These are phyloP conservation scores for Apostichopus leukothele DNA, from an alignment of 53 echinoderm and acorn worm genomes.

Conservation along the genomic window DNA sequence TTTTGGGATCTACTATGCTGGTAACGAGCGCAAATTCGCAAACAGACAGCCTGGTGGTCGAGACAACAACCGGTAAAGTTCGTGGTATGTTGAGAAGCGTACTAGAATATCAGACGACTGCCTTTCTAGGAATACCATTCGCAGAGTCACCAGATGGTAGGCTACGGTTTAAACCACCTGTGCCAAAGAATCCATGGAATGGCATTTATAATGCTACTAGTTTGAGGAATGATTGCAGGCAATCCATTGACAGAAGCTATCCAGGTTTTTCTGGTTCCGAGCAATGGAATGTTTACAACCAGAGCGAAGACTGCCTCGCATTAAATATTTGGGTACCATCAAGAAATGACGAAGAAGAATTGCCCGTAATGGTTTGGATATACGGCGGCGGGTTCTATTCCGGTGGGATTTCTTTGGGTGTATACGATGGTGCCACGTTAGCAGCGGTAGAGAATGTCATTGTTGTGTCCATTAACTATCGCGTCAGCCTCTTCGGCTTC, in stretches of 20 bases:
- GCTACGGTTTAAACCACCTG: constrained; percentile 70
- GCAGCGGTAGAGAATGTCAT: constrained; percentile 77
- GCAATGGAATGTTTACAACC: constrained; percentile 85
- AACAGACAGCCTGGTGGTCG: constrained; percentile 48
- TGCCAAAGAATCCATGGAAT: constrained; percentile 55
- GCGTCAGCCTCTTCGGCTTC: constrained; percentile 85
- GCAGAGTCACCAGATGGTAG: constrained; percentile 72
- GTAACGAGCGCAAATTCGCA: constrained; percentile 5
- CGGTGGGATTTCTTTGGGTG: constrained; percentile 73
- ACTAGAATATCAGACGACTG: constrained; percentile 46
- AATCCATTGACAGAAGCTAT: constrained; percentile 60
- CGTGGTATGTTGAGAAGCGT: constrained; percentile 66
- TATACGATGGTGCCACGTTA: constrained; percentile 84
- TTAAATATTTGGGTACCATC: constrained; percentile 84
- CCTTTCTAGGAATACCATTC: constrained; percentile 87
- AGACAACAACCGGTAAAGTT: constrained; percentile 70
- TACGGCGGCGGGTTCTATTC: constrained; percentile 84
- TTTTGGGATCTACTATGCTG: not conserved
- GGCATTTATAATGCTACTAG: constrained; percentile 60
- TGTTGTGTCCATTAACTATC: constrained; percentile 87
- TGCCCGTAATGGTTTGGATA: constrained; percentile 97
- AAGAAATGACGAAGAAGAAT: constrained; percentile 5
- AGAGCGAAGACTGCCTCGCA: constrained; percentile 82
- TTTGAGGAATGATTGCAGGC: constrained; percentile 69
- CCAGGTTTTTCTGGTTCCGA: constrained; percentile 73